phyloP scores from a whole-genome alignment of 2,888 invertebrate genomes.

The Drosophila tripunctata region DNA sequence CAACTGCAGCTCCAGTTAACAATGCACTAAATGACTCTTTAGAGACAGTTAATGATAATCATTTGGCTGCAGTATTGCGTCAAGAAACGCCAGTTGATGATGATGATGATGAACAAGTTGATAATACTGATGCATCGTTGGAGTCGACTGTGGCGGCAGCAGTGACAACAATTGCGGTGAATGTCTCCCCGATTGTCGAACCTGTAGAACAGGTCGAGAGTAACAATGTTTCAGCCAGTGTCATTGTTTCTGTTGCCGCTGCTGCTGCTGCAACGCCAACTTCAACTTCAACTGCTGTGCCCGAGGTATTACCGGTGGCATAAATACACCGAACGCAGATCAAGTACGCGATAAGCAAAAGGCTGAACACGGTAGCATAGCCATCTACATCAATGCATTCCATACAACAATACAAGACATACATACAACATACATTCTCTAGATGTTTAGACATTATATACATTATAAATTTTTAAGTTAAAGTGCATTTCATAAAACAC shows the following conservation, averaged over 20 bases:
- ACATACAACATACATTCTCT: conserved; percentile 18
- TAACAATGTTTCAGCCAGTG: conserved; percentile 68
- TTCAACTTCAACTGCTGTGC: no score
- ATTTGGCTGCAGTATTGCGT: conserved; percentile 71
- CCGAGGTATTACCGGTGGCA: conserved; percentile 62
- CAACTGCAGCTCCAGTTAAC: conserved; percentile 12
- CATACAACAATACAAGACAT: no score
- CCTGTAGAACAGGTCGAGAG: conserved; percentile 81
- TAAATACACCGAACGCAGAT: conserved; percentile 38
- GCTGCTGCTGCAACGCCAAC: no score
- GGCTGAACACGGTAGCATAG: conserved; percentile 44
- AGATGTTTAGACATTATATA: conserved; percentile 17
- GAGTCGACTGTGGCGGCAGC: conserved; percentile 44
- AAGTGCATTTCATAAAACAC: conserved; percentile 28
- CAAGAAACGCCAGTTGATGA: conserved; percentile 80
- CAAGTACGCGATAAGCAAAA: conserved; percentile 34
- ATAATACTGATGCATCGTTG: conserved; percentile 53
- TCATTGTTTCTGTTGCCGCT: conserved; percentile 64
- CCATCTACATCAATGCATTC: conserved; percentile 49
- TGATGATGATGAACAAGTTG: conserved; percentile 51
- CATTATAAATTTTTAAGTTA: conserved; percentile 39
- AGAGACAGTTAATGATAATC: conserved; percentile 65
- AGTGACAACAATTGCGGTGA: conserved; percentile 72
- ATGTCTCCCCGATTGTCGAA: conserved; percentile 59
- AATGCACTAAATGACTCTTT: conserved; percentile 27